Evolutionary conservation across 2,797 vertebrate species (phyloP), one percentile per base, ranked within the genome.

Genomic region (Brotula barbata): DNA sequence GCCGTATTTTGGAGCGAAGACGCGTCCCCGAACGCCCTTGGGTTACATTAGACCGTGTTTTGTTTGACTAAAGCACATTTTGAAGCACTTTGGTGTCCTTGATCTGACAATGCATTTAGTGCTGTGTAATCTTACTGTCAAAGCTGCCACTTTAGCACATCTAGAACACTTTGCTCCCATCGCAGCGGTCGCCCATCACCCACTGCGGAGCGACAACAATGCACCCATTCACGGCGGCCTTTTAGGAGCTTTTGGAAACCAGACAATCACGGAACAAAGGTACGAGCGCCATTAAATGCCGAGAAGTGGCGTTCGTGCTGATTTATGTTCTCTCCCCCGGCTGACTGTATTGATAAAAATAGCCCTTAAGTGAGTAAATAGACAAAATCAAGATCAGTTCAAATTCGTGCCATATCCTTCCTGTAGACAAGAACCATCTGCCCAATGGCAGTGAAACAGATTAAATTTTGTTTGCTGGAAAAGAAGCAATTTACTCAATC

Each of bases 51-150:
- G n/a, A 14, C 53, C 43, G 1, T 11, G 0, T 16, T 19, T 58
- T 28, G 54, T 57, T 47, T 50, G 43, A 44, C 48, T 40, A 68
- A 75, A 73, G 47, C 70, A 48, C 37, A 41, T 60, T 36, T 75
- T 61, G 31, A 42, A 62, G 51, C 36, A 13, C n/a, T 34, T 48
- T 51, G 21, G 37, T 68, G 50, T 70, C 44, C 16, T 57, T 69
- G 42, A 68, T 64, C 40, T 78, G 52, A 71, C 78, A 71, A 63
- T 54, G 67, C 70, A 73, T 79, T 85, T 77, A 68, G 68, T 31
- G 66, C 49, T 58, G 16, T 58, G 55, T 73, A 67, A 83, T 82
- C 71, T 77, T 41, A 50, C 73, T 79, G 72, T 81, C 74, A 78
- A 57, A 46, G 56, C 58, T 64, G 28, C 58, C 67, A 74, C 64